A percentile compares a stretch with the other conserved stretches of the same genome.
Conservation (phyloP, 1,140 invertebrate species). For the Cydia strobilella region DNA sequence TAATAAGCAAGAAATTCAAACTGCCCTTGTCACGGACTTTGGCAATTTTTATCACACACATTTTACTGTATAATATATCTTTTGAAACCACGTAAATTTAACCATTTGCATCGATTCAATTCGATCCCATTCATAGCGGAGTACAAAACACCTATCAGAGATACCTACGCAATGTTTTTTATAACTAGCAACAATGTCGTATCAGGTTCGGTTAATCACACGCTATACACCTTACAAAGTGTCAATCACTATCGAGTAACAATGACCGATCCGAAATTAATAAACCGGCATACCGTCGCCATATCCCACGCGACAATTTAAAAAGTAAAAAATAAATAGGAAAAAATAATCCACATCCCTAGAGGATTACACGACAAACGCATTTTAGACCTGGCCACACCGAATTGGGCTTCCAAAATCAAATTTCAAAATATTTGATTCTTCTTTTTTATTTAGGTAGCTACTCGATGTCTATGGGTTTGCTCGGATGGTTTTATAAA, state of each 20-base stretch:
- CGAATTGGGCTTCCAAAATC: slow-evolving; percentile 57
- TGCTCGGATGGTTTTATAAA: neutral
- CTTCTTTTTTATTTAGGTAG: slow-evolving; percentile 6
- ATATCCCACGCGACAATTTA: slow-evolving; percentile 67
- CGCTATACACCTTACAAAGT: slow-evolving; percentile 20
- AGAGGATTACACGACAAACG: slow-evolving; percentile 77
- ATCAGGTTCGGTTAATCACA: slow-evolving; percentile 26
- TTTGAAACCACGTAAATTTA: neutral
- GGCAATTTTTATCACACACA: no score
- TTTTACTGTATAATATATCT: no score
- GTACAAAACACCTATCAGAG: neutral
- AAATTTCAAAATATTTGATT: slow-evolving; percentile 49
- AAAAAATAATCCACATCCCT: slow-evolving; percentile 72
- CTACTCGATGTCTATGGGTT: slow-evolving; percentile 6
- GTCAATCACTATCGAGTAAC: slow-evolving; percentile 37
- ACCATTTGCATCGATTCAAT: neutral
- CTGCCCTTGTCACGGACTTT: no score
- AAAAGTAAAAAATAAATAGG: slow-evolving; percentile 68
- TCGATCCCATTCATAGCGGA: neutral
- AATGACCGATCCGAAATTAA: slow-evolving; percentile 63
- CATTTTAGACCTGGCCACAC: slow-evolving; percentile 73
- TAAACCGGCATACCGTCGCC: slow-evolving; percentile 58
- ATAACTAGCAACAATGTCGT: slow-evolving; percentile 7
- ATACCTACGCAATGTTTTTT: slow-evolving; percentile 17
- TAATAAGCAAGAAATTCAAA: no score